phyloP scores from a whole-genome alignment of 2,888 invertebrate genomes.

The Lithodes maja region DNA sequence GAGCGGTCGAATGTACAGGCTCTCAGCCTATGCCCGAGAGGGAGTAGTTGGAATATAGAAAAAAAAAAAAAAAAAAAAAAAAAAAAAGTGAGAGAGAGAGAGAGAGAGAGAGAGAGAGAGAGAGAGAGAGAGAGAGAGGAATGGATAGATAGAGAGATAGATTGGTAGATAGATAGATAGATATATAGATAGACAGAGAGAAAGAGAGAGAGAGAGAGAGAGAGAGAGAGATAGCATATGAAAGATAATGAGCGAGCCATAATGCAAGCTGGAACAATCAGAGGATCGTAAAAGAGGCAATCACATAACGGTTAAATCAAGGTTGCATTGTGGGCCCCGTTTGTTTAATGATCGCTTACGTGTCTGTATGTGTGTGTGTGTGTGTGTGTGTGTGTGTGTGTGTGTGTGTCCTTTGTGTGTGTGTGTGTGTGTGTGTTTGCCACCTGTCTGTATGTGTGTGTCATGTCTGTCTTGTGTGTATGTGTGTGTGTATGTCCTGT shows the following conservation, averaged over 20 bases:
- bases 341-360: neutral
- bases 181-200: neutral
- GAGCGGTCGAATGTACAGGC: too few relatives aligned
- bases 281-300: neutral
- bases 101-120: neutral
- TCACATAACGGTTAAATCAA: neutral
- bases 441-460: neutral
- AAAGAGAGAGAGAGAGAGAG: neutral
- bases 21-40: too few relatives aligned
- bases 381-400: neutral
- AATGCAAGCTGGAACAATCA: neutral
- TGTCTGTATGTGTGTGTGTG: neutral
- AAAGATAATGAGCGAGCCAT: neutral
- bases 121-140: neutral
- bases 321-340: neutral
- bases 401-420: neutral
- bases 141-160: too few relatives aligned
- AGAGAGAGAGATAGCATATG: slow-evolving; percentile 1
- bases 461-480: neutral
- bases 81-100: neutral
- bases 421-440: neutral
- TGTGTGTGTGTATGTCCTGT: neutral
- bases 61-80: too few relatives aligned
- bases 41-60: too few relatives aligned
- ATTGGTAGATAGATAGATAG: neutral